phyloP scores from a whole-genome alignment of 2,113 vertebrate species.

The Phaetusa simplex region DNA sequence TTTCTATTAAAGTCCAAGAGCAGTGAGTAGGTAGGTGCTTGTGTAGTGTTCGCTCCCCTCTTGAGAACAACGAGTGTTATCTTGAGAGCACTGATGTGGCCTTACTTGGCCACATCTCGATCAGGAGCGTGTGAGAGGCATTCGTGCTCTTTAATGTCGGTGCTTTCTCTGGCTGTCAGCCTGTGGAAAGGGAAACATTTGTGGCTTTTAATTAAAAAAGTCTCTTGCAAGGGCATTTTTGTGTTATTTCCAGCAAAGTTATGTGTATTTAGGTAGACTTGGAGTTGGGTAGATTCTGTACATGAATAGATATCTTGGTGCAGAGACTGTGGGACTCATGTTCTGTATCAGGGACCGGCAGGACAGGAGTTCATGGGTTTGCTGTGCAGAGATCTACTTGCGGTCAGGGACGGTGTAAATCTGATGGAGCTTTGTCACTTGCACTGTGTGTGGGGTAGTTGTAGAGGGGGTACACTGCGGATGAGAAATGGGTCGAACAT shows the following conservation, averaged over 20 bases:
- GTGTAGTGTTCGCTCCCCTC: not conserved
- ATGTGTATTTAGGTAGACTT: not conserved
- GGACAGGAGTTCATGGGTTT: not conserved
- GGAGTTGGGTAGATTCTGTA: not conserved
- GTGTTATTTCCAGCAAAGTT: not conserved
- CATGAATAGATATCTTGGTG: not conserved
- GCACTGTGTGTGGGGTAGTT: fast-evolving
- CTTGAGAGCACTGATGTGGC: not conserved
- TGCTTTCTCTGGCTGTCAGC: not conserved
- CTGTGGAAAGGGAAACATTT: not conserved
- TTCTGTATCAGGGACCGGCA: not conserved
- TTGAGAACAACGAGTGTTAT: not conserved
- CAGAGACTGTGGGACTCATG: not conserved
- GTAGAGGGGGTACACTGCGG: no score
- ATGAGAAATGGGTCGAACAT: not conserved
- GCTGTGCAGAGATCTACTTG: not conserved
- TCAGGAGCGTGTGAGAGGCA: fast-evolving
- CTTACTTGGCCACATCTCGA: fast-evolving
- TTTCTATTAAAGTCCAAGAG: not conserved
- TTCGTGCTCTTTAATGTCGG: not conserved
- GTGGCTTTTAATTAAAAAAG: not conserved
- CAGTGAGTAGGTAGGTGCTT: not conserved
- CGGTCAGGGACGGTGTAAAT: not conserved
- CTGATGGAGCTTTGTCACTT: not conserved
- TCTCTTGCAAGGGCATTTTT: not conserved